phyloP scores from a whole-genome alignment of 2,888 invertebrate genomes.

The Drosophila silvestris region DNA sequence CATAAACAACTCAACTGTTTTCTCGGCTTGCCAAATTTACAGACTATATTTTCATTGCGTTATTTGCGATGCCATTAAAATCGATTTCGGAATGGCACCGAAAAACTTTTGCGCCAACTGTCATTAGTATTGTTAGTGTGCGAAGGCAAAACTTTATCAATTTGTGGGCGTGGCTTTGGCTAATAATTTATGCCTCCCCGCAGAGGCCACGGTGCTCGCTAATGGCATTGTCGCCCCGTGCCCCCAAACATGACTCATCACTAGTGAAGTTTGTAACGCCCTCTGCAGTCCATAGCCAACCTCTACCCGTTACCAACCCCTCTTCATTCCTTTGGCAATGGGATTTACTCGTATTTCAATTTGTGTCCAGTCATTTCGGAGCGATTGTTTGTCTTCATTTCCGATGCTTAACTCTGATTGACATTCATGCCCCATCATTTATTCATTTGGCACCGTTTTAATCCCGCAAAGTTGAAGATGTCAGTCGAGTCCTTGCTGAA shows the following conservation, averaged over 20 bases:
- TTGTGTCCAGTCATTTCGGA: slow-evolving; percentile 50
- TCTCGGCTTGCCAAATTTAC: slow-evolving; percentile 55
- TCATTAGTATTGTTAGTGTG: slow-evolving; percentile 75
- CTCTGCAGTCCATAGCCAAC: background rate
- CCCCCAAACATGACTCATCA: slow-evolving; percentile 58
- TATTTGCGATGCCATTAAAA: slow-evolving; percentile 78
- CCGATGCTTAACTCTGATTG: slow-evolving; percentile 75
- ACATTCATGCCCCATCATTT: slow-evolving; percentile 81
- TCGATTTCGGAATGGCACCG: slow-evolving; percentile 65
- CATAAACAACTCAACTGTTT: slow-evolving; percentile 66
- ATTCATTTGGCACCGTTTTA: slow-evolving; percentile 69
- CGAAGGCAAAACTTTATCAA: slow-evolving; percentile 72
- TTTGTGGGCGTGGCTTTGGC: slow-evolving; percentile 74
- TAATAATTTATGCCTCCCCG: slow-evolving; percentile 71
- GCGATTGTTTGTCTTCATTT: slow-evolving; percentile 79
- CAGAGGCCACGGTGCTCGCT: slow-evolving; percentile 12
- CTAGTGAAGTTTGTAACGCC: slow-evolving; percentile 39
- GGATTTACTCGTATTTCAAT: slow-evolving; percentile 50
- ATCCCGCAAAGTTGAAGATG: slow-evolving; percentile 60
- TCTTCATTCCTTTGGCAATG: background rate
- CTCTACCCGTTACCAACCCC: background rate
- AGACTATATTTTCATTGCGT: slow-evolving; percentile 72
- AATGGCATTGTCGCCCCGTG: slow-evolving; percentile 44
- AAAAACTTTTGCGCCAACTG: slow-evolving; percentile 73
- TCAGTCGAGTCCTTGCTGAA: slow-evolving; percentile 31